phyloP scores from a whole-genome alignment of 2,113 vertebrate species.

The Aegotheles bennettii region DNA sequence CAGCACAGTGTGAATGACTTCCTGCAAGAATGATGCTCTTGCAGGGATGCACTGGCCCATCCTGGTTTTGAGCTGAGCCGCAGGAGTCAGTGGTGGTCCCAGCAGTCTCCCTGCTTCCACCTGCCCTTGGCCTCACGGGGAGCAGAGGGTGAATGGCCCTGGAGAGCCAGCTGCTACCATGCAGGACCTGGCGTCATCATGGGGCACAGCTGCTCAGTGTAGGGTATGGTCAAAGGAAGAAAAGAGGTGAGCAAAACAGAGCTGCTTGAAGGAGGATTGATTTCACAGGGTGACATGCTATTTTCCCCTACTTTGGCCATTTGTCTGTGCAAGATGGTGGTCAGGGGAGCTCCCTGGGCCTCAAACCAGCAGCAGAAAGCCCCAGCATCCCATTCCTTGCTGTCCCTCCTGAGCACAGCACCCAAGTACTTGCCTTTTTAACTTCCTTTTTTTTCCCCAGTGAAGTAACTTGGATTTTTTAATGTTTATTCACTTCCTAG shows the following conservation, averaged over 20 bases:
- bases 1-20: too few relatives aligned
- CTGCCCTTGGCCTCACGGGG: background rate
- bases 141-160: rapidly evolving
- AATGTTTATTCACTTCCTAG: background rate
- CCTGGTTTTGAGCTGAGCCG: background rate
- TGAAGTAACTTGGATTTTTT: background rate
- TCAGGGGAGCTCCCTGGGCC: background rate
- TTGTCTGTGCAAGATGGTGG: background rate
- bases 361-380: background rate
- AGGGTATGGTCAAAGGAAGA: background rate
- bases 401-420: background rate
- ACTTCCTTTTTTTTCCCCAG: background rate
- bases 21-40: background rate
- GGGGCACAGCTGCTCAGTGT: rapidly evolving
- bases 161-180: background rate
- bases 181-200: rapidly evolving
- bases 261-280: background rate
- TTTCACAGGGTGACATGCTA: background rate
- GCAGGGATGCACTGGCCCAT: background rate
- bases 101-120: background rate
- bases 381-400: background rate
- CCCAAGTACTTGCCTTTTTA: background rate
- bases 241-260: background rate
- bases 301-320: background rate
- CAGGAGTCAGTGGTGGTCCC: background rate